Evolutionary conservation across 2,888 invertebrate species (phyloP).

Genomic region (Leuctra nigra): DNA sequence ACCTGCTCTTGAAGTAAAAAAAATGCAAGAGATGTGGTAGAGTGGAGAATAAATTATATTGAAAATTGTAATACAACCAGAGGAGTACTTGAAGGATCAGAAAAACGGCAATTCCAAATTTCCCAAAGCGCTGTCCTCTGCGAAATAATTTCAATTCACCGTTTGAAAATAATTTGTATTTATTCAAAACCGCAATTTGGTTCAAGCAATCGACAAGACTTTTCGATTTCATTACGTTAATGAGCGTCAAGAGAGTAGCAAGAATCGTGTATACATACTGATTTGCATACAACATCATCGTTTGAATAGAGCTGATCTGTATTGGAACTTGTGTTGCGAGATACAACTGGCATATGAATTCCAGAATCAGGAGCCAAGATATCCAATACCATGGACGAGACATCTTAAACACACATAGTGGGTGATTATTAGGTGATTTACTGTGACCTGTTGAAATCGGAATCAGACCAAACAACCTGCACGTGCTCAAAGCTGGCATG

Average conservation of each 20-base stretch:
- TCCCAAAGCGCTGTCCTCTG: neutral
- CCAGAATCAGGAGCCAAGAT: neutral
- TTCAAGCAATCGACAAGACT: neutral
- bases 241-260: neutral
- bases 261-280: neutral
- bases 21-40: neutral
- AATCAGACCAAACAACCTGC: slow-evolving; percentile 3
- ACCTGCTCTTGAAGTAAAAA: neutral
- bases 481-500: neutral
- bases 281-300: neutral
- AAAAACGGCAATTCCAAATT: neutral
- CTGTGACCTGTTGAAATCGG: neutral
- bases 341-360: neutral
- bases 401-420: neutral
- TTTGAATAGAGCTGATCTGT: neutral
- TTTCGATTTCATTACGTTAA: neutral
- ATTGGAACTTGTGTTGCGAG: neutral
- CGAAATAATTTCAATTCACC: neutral
- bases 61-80: neutral
- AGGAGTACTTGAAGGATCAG: neutral
- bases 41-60: too few species aligned
- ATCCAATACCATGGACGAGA: neutral
- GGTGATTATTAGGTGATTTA: neutral
- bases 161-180: neutral
- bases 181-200: neutral